These are phyloP conservation scores for Caenorhabditis imperialis DNA, from an alignment of 2,888 invertebrate genomes.

Conservation along the genomic window DNA sequence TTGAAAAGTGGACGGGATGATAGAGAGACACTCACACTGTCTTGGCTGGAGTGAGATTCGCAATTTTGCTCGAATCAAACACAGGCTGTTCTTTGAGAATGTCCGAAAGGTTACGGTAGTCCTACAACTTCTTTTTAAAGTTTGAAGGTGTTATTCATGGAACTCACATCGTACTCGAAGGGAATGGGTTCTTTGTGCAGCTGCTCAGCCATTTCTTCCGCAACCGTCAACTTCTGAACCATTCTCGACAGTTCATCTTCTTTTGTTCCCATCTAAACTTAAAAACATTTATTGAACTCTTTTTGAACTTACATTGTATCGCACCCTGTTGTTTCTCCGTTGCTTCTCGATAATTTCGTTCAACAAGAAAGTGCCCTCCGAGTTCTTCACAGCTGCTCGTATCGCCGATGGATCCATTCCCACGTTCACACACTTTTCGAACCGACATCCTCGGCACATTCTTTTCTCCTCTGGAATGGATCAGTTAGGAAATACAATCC, in stretches of 20 bases:
- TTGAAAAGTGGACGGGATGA: too few species aligned
- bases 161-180: conserved; percentile 1
- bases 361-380: conserved; percentile 13
- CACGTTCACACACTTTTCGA: conserved; percentile 45
- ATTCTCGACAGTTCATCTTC: conserved; percentile 21
- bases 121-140: background rate
- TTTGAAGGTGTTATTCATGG: too few species aligned
- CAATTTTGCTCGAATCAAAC: conserved; percentile 7
- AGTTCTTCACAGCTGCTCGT: conserved; percentile 22
- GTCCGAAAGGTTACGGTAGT: conserved; percentile 17
- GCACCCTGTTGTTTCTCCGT: background rate
- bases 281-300: too few species aligned
- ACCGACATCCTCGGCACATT: conserved; percentile 54
- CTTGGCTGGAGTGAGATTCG: conserved; percentile 13
- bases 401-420: conserved; percentile 35
- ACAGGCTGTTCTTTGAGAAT: background rate
- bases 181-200: conserved; percentile 15
- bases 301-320: background rate
- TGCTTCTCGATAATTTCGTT: conserved; percentile 17
- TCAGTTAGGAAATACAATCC: background rate
- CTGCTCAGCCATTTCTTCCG: conserved; percentile 12
- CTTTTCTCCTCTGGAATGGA: conserved; percentile 10
- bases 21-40: too few species aligned
- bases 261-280: conserved; percentile 9
- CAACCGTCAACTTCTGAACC: conserved; percentile 4